phyloP scores from a whole-genome alignment of 2,113 vertebrate genomes.

The Pogonocichla stellata region DNA sequence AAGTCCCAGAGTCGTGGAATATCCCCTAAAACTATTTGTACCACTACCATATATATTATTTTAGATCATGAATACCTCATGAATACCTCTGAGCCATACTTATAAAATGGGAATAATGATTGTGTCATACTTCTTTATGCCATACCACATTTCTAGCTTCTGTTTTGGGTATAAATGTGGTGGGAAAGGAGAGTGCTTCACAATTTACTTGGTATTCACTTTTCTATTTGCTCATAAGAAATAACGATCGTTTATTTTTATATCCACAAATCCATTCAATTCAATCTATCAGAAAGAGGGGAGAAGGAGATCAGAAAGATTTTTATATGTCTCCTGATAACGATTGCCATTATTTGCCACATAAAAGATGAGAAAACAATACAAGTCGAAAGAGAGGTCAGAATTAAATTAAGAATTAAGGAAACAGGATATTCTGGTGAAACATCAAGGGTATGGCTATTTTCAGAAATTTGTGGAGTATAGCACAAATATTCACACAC shows the following conservation, averaged over 20 bases:
- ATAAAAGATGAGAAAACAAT: not conserved
- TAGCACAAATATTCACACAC: not conserved
- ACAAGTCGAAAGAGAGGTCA: not conserved
- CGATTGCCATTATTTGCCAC: not conserved
- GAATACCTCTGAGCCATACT: not conserved
- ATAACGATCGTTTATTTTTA: not conserved
- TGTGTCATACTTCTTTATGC: not conserved
- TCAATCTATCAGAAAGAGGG: not conserved
- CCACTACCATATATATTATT: accelerated
- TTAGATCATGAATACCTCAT: not conserved
- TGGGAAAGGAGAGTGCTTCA: not conserved
- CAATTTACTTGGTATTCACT: not conserved
- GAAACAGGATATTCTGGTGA: not conserved
- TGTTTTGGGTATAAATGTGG: not conserved
- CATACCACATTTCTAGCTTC: not conserved
- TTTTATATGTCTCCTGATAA: not conserved
- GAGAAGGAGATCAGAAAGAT: not conserved
- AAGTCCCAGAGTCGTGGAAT: not conserved
- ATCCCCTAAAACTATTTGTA: not conserved
- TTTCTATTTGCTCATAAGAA: not conserved
- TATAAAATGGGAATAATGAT: not conserved
- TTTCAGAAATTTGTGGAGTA: not conserved
- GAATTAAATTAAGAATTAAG: not conserved
- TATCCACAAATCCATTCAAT: not conserved
- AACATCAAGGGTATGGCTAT: not conserved